phyloP scores from a whole-genome alignment of 1,140 invertebrate genomes.

The Anastrepha obliqua region DNA sequence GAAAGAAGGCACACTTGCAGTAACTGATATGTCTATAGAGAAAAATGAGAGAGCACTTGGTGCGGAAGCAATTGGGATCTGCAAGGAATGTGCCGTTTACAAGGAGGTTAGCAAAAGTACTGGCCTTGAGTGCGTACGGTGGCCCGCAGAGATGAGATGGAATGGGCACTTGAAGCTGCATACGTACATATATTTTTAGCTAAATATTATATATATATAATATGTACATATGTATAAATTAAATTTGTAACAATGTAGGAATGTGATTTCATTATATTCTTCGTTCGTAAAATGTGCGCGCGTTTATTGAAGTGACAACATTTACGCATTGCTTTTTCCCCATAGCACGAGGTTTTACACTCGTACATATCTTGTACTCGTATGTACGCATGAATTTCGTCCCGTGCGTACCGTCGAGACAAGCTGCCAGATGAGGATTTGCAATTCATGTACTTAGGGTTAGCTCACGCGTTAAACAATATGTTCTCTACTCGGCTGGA shows the following conservation, averaged over 20 bases:
- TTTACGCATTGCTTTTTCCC: neutral
- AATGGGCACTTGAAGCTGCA: neutral
- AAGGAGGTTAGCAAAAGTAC: neutral
- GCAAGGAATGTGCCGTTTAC: neutral
- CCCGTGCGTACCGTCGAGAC: neutral
- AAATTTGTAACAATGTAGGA: neutral
- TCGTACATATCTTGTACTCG: too few relatives aligned
- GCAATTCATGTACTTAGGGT: neutral
- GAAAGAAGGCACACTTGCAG: neutral
- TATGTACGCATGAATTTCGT: neutral
- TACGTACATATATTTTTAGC: neutral
- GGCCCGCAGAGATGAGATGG: neutral
- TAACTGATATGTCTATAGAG: neutral
- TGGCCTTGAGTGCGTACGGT: neutral
- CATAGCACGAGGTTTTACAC: neutral
- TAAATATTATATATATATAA: neutral
- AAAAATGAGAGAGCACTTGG: neutral
- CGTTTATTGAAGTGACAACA: neutral
- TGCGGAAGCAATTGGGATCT: too few relatives aligned
- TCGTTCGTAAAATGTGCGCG: neutral
- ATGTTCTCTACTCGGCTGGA: neutral
- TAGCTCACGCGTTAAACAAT: slow-evolving; percentile 5
- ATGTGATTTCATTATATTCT: neutral
- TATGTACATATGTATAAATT: neutral
- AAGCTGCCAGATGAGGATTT: neutral